Percentiles rank a stretch among this genome's conserved stretches.
Conservation (phyloP, 1,140 invertebrate genomes). For the Antheraea pernyi region DNA sequence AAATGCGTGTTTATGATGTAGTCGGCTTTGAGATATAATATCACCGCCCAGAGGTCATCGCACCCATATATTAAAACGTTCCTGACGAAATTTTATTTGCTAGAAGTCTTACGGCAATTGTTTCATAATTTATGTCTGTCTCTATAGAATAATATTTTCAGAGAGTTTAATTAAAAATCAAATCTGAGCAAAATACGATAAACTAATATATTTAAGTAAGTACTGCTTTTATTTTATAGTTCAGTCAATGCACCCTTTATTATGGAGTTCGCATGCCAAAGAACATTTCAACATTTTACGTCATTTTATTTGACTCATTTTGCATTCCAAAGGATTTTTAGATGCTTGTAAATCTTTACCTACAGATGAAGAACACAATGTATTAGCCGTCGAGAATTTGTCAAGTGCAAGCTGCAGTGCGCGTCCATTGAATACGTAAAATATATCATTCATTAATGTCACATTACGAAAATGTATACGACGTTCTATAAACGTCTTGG, state of each 20-base stretch:
- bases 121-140: conserved; percentile 2
- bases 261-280: not conserved
- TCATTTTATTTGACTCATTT: not conserved
- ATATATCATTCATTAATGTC: conserved; percentile 36
- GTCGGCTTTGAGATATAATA: conserved; percentile 35
- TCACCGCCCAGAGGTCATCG: conserved; percentile 29
- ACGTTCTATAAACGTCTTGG: conserved; percentile 27
- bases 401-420: not conserved
- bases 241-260: not conserved
- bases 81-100: conserved; percentile 22
- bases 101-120: conserved; percentile 18
- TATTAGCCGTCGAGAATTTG: conserved; percentile 19
- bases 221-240: not conserved
- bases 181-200: no score
- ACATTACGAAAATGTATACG: conserved; percentile 35
- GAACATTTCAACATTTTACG: not conserved
- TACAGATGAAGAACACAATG: not conserved
- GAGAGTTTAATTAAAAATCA: not conserved
- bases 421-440: conserved; percentile 31
- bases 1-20: conserved; percentile 30
- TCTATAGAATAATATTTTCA: not conserved
- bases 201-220: not conserved
- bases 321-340: conserved; percentile 4
- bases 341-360: not conserved
- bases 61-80: conserved; percentile 24